Conservation (phyloP, 1,140 invertebrate genomes). For the Drosophila bocqueti region DNA sequence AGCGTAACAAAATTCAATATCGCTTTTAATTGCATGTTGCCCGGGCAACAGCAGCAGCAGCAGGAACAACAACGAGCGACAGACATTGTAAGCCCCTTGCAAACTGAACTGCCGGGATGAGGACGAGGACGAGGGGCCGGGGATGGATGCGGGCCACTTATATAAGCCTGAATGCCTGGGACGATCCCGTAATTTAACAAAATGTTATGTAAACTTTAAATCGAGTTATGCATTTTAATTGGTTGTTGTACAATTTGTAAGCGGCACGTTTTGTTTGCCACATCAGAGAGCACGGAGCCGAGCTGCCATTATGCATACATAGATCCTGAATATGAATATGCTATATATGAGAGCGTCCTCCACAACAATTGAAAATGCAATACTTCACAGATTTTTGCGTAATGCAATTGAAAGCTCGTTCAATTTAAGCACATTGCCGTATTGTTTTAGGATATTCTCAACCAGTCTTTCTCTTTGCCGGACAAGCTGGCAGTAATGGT, state of each 20-base stretch:
- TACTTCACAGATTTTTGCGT: slow-evolving; percentile 64
- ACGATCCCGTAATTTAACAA: slow-evolving; percentile 81
- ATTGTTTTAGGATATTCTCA: slow-evolving; percentile 46
- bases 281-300: slow-evolving; percentile 56
- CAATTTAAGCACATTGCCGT: slow-evolving; percentile 46
- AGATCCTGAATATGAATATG: slow-evolving; percentile 47
- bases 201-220: slow-evolving; percentile 83
- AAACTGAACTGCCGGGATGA: slow-evolving; percentile 65
- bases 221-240: slow-evolving; percentile 83
- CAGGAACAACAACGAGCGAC: slow-evolving; percentile 59
- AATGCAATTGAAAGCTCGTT: slow-evolving; percentile 71
- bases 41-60: slow-evolving; percentile 65
- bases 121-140: slow-evolving; percentile 8
- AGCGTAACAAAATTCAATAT: slow-evolving; percentile 83
- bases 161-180: slow-evolving; percentile 65
- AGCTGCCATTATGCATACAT: slow-evolving; percentile 62
- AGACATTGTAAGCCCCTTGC: slow-evolving; percentile 80
- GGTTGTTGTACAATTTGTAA: slow-evolving; percentile 82
- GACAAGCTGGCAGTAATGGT: neutral
- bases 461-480: slow-evolving; percentile 11
- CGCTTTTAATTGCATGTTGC: slow-evolving; percentile 82
- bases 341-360: slow-evolving; percentile 10
- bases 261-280: slow-evolving; percentile 82
- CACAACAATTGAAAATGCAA: slow-evolving; percentile 55
- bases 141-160: slow-evolving; percentile 65